These are phyloP conservation scores for Cranoglanis bouderius DNA, from an alignment of 2,113 vertebrate genomes.

Conservation along the genomic window DNA sequence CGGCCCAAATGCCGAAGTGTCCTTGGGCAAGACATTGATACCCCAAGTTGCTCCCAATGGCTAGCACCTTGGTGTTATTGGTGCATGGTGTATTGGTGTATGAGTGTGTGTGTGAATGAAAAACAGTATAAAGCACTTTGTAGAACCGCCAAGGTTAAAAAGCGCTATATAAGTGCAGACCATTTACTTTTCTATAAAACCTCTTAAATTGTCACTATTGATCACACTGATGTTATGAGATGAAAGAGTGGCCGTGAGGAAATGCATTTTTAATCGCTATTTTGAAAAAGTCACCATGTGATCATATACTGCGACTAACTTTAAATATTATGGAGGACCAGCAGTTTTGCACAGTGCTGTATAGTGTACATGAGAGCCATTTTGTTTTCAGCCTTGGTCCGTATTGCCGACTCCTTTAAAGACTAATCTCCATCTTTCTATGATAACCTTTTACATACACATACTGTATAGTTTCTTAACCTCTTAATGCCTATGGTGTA, in stretches of 20 bases:
- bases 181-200: background rate
- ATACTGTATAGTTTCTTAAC: background rate
- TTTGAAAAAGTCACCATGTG: background rate
- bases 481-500: background rate
- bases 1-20: too few species aligned
- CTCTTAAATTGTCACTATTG: background rate
- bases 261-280: background rate
- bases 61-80: too few species aligned
- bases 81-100: too few species aligned
- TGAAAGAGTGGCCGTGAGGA: too few species aligned
- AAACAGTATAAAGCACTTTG: too few species aligned
- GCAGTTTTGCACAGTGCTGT: background rate
- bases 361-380: background rate
- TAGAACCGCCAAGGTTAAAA: too few species aligned
- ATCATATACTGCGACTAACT: background rate
- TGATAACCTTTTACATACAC: background rate
- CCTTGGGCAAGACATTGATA: too few species aligned
- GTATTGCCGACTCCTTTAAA: background rate
- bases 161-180: too few species aligned
- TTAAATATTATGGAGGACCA: background rate
- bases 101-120: too few species aligned
- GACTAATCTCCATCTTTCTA: background rate
- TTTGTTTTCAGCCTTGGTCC: background rate
- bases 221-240: background rate
- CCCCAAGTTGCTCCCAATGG: too few species aligned